These are phyloP conservation scores for Pungitius pungitius DNA, from an alignment of 2,113 vertebrate genomes.

Conservation along the genomic window DNA sequence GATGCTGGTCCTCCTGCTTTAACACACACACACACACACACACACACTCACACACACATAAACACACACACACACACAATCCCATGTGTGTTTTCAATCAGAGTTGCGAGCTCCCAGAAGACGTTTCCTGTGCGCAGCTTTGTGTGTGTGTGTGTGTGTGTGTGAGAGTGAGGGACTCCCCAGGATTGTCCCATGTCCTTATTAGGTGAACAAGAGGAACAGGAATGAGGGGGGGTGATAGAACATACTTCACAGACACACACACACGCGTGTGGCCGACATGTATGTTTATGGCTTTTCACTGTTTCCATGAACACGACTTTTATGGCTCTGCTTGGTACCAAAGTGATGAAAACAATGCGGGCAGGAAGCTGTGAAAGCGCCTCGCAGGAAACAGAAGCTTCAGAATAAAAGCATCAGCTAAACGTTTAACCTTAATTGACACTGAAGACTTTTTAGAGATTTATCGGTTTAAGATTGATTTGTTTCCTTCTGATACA, in stretches of 20 bases:
- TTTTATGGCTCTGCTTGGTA: conserved; percentile 20
- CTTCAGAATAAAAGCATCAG: too few relatives aligned
- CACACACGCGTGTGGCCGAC: conserved; percentile 1
- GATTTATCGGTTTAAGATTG: background rate
- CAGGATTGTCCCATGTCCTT: conserved; percentile 64
- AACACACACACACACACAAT: too few relatives aligned
- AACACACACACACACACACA: too few relatives aligned
- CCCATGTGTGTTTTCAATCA: too few relatives aligned
- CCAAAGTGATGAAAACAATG: too few relatives aligned
- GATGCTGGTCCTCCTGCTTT: too few relatives aligned
- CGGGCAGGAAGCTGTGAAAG: too few relatives aligned
- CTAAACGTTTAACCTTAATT: background rate
- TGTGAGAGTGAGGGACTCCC: conserved; percentile 52
- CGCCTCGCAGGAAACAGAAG: too few relatives aligned
- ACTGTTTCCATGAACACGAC: conserved; percentile 31
- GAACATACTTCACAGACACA: conserved; percentile 33
- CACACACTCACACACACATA: too few relatives aligned
- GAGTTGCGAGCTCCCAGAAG: too few relatives aligned
- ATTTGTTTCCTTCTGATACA: background rate
- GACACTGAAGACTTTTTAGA: background rate
- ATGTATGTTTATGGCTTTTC: conserved; percentile 28
- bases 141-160: conserved; percentile 5
- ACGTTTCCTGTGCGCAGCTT: conserved; percentile 34
- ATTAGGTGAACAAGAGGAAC: conserved; percentile 66
- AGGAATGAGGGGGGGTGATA: conserved; percentile 51